These are phyloP conservation scores for Aspidiotus destructor DNA, from an alignment of 2,888 invertebrate genomes.

Conservation along the genomic window DNA sequence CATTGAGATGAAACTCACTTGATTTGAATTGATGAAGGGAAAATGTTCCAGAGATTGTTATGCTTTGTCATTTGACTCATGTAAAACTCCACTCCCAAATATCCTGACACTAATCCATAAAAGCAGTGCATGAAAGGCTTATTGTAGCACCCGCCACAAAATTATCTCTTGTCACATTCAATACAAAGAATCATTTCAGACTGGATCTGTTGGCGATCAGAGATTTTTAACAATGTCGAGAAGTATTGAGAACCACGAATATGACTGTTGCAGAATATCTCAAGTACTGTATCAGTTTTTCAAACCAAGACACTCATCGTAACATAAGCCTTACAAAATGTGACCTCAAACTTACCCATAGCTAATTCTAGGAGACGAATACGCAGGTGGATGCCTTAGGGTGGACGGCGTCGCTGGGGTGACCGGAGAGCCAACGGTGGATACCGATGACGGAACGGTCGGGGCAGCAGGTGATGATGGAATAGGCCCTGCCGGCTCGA, in stretches of 20 bases:
- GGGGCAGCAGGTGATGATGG: conserved; percentile 45
- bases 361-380: conserved; percentile 48
- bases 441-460: conserved; percentile 19
- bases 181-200: no score
- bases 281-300: neutral
- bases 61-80: no score
- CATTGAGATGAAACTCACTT: no score
- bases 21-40: no score
- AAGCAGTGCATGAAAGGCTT: no score
- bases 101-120: no score
- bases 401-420: conserved; percentile 47
- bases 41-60: no score
- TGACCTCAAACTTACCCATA: conserved; percentile 46
- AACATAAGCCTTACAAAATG: neutral
- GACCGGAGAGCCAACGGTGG: conserved; percentile 32
- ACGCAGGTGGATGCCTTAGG: conserved; percentile 49
- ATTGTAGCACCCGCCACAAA: no score
- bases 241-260: neutral
- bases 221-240: no score
- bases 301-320: neutral
- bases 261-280: neutral
- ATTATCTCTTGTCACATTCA: no score
- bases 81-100: no score
- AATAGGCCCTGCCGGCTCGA: conserved; percentile 66
- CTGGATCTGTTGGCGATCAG: no score